phyloP scores from a whole-genome alignment of 2,888 invertebrate species.

The Lasioglossum malachurum region DNA sequence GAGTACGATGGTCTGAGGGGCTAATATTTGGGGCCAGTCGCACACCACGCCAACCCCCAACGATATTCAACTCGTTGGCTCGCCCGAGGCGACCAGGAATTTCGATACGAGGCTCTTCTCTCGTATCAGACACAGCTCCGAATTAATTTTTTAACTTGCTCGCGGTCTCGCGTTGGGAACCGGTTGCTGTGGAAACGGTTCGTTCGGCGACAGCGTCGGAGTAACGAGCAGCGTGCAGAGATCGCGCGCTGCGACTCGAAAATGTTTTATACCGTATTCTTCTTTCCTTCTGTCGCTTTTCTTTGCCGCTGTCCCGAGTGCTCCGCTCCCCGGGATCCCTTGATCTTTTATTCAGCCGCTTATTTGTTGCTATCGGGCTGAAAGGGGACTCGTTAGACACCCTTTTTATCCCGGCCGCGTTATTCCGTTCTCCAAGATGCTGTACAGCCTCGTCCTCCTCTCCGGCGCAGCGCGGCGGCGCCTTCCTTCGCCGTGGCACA shows the following conservation, averaged over 20 bases:
- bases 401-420: slow-evolving; percentile 20
- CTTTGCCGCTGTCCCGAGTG: slow-evolving; percentile 3
- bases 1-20: neutral
- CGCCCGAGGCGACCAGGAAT: neutral
- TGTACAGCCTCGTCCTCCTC: neutral
- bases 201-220: neutral
- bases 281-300: neutral
- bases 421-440: slow-evolving; percentile 25
- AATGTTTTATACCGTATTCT: slow-evolving; percentile 1
- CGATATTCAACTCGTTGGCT: neutral
- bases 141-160: neutral
- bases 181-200: neutral
- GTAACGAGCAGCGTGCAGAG: neutral
- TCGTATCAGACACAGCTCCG: neutral
- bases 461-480: too few species aligned
- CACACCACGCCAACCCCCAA: neutral
- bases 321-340: neutral
- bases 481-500: neutral
- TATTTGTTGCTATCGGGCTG: slow-evolving; percentile 29
- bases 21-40: neutral
- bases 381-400: slow-evolving; percentile 37
- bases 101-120: neutral
- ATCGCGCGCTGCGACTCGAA: neutral
- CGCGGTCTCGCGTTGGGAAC: neutral
- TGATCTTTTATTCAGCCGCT: slow-evolving; percentile 20